Base-by-base conservation (phyloP, 2,113 vertebrate genomes). In the Dipodomys merriami region DNA sequence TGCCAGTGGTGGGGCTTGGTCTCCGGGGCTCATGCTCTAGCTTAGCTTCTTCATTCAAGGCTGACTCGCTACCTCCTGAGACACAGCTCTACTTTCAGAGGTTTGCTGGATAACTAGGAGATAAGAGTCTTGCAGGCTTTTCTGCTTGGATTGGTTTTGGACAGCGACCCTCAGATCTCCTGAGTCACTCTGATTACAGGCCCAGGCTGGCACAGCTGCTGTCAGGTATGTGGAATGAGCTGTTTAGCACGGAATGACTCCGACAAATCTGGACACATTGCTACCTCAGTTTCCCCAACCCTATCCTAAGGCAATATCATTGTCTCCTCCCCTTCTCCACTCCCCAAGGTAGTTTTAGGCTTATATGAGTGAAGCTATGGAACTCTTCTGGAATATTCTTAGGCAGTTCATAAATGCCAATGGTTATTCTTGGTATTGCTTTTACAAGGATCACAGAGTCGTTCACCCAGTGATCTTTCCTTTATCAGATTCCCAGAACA, bases 401-500 rank as follows among this genome's bases (percentile, higher is more conserved):
- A 9, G 16, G 64, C 4, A 9, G 57, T 67, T 68, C 23, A 27
- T 78, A 96, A 91, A 95, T 69, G 33, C 78, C 78, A 78, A 2
- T 4, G 11, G 71, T 65, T 49, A 57, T 64, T 8, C 7, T 18
- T 25, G 73, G 69, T 84, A 29, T 73, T 84, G 68, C 86, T 90
- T 92, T 90, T 90, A 23, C 33, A 88, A 83, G 71, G 86, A 68
- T 91, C 89, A 68, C 91, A 39, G 86, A 44, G 82, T 39, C 30
- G 1, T 25, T 78, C 11, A 2, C 53, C 60, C 49, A 27, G 0
- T 30, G 88, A 22, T 57, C 39, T 73, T 35, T 85, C 76, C 67
- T 90, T 44, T 7, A 53, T 23, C 71, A 57, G 65, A 68, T 78
- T 72, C 88, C 78, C 44, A 30, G 29, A 30, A 83, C n/a, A 33